These are phyloP conservation scores for Neocloeon triangulifer DNA, from an alignment of 1,140 invertebrate species.

Conservation along the genomic window DNA sequence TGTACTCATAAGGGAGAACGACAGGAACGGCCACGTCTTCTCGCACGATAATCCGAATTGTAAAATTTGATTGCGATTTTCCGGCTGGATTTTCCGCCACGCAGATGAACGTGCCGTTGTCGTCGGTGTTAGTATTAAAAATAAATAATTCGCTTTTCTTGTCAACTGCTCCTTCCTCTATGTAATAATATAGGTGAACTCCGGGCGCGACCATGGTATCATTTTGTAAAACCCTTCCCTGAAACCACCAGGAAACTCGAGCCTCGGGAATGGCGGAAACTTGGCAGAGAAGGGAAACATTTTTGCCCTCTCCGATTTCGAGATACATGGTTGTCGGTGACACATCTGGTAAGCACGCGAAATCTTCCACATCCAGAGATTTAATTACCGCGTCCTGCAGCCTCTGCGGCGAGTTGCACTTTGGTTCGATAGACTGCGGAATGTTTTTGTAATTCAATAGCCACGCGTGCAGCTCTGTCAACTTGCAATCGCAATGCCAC, in stretches of 20 bases:
- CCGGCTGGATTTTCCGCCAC: constrained; percentile 63
- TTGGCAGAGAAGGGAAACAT: constrained; percentile 52
- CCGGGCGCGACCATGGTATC: constrained; percentile 35
- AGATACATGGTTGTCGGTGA: constrained; percentile 41
- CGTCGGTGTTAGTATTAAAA: constrained; percentile 42
- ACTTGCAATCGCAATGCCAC: constrained; percentile 69
- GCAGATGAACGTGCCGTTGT: constrained; percentile 62
- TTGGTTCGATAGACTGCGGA: constrained; percentile 42
- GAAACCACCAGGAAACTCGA: constrained; percentile 55
- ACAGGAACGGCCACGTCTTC: constrained; percentile 15
- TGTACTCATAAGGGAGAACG: constrained; percentile 36
- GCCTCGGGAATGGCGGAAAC: constrained; percentile 56
- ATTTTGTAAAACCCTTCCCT: constrained; percentile 42
- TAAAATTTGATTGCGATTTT: constrained; percentile 46
- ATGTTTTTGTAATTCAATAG: constrained; percentile 45
- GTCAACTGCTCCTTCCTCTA: constrained; percentile 35
- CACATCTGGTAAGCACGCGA: constrained; percentile 62
- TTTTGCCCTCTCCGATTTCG: constrained; percentile 52
- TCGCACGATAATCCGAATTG: constrained; percentile 44
- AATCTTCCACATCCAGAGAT: constrained; percentile 38
- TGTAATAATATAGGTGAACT: constrained; percentile 36
- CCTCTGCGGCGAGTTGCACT: constrained; percentile 43
- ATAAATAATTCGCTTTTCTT: constrained; percentile 53
- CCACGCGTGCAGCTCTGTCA: constrained; percentile 54
- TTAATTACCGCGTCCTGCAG: constrained; percentile 41